Base-by-base conservation (phyloP, 2,888 invertebrate genomes). In the Halocaridina rubra region DNA sequence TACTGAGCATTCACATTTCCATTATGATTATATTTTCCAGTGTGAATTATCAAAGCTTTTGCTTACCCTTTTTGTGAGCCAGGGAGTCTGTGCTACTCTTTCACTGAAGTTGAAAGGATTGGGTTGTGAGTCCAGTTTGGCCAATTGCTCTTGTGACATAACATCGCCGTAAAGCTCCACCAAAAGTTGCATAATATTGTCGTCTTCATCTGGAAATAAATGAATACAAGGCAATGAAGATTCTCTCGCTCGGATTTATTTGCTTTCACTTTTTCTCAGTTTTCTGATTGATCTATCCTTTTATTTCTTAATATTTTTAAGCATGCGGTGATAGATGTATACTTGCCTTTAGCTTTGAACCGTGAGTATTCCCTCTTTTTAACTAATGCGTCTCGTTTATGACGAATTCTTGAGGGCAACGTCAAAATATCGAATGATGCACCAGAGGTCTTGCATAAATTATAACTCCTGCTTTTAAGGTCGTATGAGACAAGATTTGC, bases 61-160 rank as follows among this genome's bases (percentile, higher is more conserved):
- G n/a, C n/a, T n/a, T n/a, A n/a, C n/a, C 87, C 81, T 81, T 16
- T 7, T 53, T 5, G 71, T 33, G n/a, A 32, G 24, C 16, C 72
- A 46, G 5, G 46, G 32, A 0, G 87, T 81, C 29, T 87, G 87
- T 4, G 80, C 46, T 10, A 87, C 87, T 24, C 87, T 19, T 7
- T 87, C 87, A 71, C 87, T 87, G 75, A 87, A 87, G 79, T 87
- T 87, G 79, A 87, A 87, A 33, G 87, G 87, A 53, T 87, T 87
- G 7, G 87, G 87, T 27, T 85, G 85, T 0, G 81, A 75, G 76
- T 87, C 87, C 1, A 87, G 27, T 19, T 87, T 87, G 7, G 74
- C 76, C 0, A 87, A 61, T n/a, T 87, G 72, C 61, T 87, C 85
- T 5, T 71, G 8, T 7, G 87, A 81, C 69, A 87, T 87, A 1